A percentile compares a stretch with the other conserved stretches of the same genome.
phyloP scores from a whole-genome alignment of 2,113 vertebrate species.

The Scortum barcoo region DNA sequence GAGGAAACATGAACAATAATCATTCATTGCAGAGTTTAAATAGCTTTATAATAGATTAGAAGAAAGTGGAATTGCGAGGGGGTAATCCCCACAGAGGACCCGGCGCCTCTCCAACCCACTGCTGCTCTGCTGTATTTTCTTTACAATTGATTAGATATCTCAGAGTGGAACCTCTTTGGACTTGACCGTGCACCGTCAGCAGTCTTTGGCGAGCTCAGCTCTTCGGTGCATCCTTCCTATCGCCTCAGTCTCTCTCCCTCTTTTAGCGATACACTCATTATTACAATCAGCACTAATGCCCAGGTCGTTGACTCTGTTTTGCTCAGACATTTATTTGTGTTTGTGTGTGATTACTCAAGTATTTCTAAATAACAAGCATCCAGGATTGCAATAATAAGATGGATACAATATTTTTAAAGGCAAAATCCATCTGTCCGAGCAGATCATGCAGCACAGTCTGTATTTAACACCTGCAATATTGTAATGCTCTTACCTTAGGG shows the following conservation, averaged over 20 bases:
- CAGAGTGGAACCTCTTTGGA: slow-evolving; percentile 22
- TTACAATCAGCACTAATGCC: slow-evolving; percentile 34
- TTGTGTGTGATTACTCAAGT: slow-evolving; percentile 23
- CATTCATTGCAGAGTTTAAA: slow-evolving; percentile 7
- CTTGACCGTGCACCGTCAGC: slow-evolving; percentile 34
- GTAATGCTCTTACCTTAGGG: background rate
- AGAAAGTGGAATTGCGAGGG: background rate
- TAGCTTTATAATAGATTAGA: slow-evolving; percentile 7
- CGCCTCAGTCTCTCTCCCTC: background rate
- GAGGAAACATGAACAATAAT: slow-evolving; percentile 25
- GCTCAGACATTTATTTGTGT: background rate
- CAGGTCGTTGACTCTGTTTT: slow-evolving; percentile 7
- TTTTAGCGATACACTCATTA: slow-evolving; percentile 44
- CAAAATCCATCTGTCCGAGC: background rate
- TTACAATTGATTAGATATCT: slow-evolving; percentile 42
- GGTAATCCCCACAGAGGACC: background rate
- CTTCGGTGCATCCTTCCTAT: slow-evolving; percentile 28
- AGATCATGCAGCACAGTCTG: background rate
- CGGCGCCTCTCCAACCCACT: background rate
- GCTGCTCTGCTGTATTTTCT: background rate
- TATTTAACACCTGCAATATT: background rate
- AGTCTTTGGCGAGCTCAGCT: slow-evolving; percentile 25
- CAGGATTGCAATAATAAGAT: background rate
- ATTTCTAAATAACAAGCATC: slow-evolving; percentile 26
- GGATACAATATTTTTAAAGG: background rate